A percentile compares a stretch with the other conserved stretches of the same genome.
Evolutionary conservation across 2,888 invertebrate genomes (phyloP).

Genomic region (Drosophila subquinaria): DNA sequence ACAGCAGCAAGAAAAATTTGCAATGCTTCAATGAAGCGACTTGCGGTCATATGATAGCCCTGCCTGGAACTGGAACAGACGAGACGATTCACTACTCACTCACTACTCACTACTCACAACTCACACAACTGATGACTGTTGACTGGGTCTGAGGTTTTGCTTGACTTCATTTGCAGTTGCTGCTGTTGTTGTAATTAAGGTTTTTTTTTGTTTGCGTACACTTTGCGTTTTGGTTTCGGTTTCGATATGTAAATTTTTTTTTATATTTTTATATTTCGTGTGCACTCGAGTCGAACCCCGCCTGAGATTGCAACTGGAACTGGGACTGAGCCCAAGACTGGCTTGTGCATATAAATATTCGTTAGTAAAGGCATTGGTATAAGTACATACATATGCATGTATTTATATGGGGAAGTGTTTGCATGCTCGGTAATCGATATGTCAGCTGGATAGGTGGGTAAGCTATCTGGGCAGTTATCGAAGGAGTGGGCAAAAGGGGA

Average conservation of each 20-base stretch:
- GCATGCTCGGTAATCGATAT: conserved; percentile 66
- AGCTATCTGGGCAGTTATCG: conserved; percentile 1
- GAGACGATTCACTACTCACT: conserved; percentile 51
- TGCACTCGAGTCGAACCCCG: conserved; percentile 53
- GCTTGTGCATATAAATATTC: neutral
- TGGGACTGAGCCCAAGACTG: conserved; percentile 16
- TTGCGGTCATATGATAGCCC: conserved; percentile 73
- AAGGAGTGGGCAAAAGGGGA: neutral
- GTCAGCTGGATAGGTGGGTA: conserved; percentile 39
- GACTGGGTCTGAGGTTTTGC: conserved; percentile 65
- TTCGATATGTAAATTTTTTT: conserved; percentile 21
- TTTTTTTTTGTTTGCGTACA: conserved; percentile 36
- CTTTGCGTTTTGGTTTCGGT: conserved; percentile 59
- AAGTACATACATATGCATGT: conserved; percentile 1
- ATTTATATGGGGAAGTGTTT: conserved; percentile 63
- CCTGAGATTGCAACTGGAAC: conserved; percentile 29
- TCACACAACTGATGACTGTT: conserved; percentile 62
- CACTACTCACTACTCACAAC: conserved; percentile 26
- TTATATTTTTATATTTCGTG: conserved; percentile 20
- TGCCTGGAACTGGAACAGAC: conserved; percentile 54
- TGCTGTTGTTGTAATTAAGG: conserved; percentile 69
- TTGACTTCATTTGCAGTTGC: conserved; percentile 64
- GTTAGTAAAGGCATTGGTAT: neutral
- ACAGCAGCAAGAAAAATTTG: conserved; percentile 38
- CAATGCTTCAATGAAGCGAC: conserved; percentile 70